A percentile compares a stretch with the other conserved stretches of the same genome.
Evolutionary conservation across 2,888 invertebrate species (phyloP).

Genomic region (Cabera pusaria): DNA sequence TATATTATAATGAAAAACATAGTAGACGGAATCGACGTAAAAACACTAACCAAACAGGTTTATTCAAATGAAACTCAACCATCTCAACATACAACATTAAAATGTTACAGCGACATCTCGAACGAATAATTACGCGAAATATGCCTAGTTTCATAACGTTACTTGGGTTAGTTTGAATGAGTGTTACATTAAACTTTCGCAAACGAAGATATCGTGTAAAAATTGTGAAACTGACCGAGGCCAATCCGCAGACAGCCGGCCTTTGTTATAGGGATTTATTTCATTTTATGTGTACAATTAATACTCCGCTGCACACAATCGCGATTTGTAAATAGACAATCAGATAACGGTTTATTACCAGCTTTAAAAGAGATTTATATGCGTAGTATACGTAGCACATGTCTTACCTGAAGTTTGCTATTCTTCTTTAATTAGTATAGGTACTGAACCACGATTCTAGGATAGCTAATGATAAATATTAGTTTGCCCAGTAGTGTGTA

Average conservation of each 20-base stretch:
- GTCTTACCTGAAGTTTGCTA: too few relatives aligned
- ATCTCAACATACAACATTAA: background rate
- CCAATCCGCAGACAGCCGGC: conserved; percentile 40
- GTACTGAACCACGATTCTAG: too few relatives aligned
- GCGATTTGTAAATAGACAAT: conserved; percentile 25
- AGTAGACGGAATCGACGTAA: conserved; percentile 1
- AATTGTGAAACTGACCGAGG: conserved; percentile 67
- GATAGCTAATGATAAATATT: too few relatives aligned
- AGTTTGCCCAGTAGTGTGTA: too few relatives aligned
- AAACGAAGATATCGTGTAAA: conserved; percentile 71
- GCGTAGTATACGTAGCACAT: too few relatives aligned
- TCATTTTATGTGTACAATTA: conserved; percentile 50
- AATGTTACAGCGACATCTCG: conserved; percentile 11
- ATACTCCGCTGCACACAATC: conserved; percentile 15
- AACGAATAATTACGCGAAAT: conserved; percentile 34
- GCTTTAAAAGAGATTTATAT: too few relatives aligned
- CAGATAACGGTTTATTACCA: too few relatives aligned
- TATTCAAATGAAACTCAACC: conserved; percentile 10
- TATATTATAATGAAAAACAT: too few relatives aligned
- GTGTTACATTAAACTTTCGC: conserved; percentile 63
- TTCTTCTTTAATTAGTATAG: too few relatives aligned
- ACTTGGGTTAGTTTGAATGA: conserved; percentile 45
- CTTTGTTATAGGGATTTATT: conserved; percentile 57
- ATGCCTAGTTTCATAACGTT: conserved; percentile 45
- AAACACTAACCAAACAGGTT: conserved; percentile 5